Base-by-base conservation (phyloP, 2,888 invertebrate species). In the Dastarcus helophoroides region DNA sequence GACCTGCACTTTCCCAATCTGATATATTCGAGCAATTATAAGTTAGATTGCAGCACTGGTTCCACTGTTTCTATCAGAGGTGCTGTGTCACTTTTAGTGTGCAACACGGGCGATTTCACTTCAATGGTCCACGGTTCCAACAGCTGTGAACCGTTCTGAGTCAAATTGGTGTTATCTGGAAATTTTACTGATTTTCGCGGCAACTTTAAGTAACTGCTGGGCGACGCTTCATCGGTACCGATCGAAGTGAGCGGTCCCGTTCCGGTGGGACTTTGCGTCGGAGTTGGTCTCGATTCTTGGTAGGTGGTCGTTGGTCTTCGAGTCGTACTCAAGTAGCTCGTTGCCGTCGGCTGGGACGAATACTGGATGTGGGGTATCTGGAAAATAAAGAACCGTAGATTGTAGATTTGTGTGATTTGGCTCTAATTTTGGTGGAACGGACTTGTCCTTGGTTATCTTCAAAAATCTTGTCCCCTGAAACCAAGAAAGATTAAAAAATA, bases 121-220 rank as follows among this genome's bases (percentile, higher is more conserved):
- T 59, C 59, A 29, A 52, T 48, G 32, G 53, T 54, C 54, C 59
- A 57, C 1, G 60, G 58, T 40, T 59, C 58, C 12, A 56, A 38
- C 9, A 54, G 39, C 17, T 56, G 55, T 12, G 51, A 41, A 4
- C 54, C 51, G 38, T 52, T 52, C 9, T 50, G 46, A 6, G 46
- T 24, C 14, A 29, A 29, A 10, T 29, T 33, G 31, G 40, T 36
- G 35, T 47, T 47, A 42, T 76, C 77, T 0, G 75, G 76, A 47
- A 79, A 80, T 51, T 79, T 77, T 1, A 79, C 79, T 43, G 78
- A 78, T 44, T 79, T 79, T 51, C 75, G 71, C 64, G 60, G 11
- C 63, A 63, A 24, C 39, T 69, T 63, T 2, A 38, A 34, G 16
- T 64, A 60, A 12, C 66, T 49, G 22, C 63, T 60, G 11, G 67